These are phyloP conservation scores for Lucilia sericata DNA, from an alignment of 1,140 invertebrate species.

Conservation along the genomic window DNA sequence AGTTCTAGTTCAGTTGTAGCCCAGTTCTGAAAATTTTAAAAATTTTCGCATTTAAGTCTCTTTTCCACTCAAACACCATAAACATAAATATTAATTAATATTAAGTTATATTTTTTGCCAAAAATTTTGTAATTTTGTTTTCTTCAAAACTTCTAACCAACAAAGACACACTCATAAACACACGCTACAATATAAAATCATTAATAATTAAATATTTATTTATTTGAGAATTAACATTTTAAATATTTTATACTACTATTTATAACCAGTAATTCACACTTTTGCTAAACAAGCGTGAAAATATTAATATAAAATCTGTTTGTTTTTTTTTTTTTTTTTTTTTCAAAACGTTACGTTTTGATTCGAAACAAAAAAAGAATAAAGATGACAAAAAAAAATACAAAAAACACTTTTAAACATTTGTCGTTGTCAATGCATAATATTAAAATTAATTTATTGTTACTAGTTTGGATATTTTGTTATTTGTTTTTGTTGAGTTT, in stretches of 20 bases:
- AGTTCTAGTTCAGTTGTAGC: no score
- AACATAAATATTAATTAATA: no score
- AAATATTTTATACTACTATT: conserved; percentile 1
- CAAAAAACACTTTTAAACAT: not conserved
- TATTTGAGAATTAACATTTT: not conserved
- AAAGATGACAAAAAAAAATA: not conserved
- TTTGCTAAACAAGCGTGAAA: conserved; percentile 19
- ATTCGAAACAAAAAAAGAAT: no score
- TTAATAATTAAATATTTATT: conserved; percentile 8
- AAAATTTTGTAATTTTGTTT: no score
- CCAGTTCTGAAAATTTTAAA: no score
- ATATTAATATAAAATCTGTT: not conserved
- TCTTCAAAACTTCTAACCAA: not conserved
- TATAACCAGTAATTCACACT: conserved; percentile 27
- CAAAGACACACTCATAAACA: not conserved
- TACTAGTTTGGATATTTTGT: not conserved
- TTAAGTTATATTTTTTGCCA: no score
- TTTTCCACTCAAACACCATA: no score
- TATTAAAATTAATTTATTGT: conserved; percentile 14
- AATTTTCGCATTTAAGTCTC: no score
- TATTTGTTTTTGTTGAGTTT: not conserved
- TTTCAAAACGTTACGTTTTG: not conserved
- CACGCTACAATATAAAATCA: not conserved
- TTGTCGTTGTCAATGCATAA: conserved; percentile 20
- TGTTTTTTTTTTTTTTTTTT: not conserved